Evolutionary conservation across 2,888 invertebrate species (phyloP), one percentile per base, ranked within the genome.

Genomic region (Aromia moschata): DNA sequence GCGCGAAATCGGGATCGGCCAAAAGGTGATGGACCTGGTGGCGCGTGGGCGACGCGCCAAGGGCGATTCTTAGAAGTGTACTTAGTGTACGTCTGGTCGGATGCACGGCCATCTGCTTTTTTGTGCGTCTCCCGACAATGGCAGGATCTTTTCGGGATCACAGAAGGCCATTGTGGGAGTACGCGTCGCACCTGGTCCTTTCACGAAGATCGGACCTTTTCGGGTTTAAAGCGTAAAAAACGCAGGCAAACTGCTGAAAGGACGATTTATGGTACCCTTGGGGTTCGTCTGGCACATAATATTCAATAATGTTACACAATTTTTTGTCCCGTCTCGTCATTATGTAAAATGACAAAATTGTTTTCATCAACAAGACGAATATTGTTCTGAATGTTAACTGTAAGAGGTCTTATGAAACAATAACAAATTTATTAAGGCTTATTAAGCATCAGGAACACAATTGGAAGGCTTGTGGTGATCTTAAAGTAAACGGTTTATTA

Each of bases 131-230:
- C 10, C 25, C 31, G 17, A 56, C 56, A 56, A 56, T 46, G 17
- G 49, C 40, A 17, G 53, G 20, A 63, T 58, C 67, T 66, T 69
- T 69, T 67, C 56, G 63, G 67, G 62, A 68, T 67, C 64, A 66
- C 62, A 66, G 53, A 60, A 41, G n/a, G n/a, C n/a, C 51, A 58
- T 68, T 67, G 71, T 73, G 66, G 70, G 71, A 68, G 73, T 70
- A 56, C 46, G 55, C 30, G 49, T 54, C 64, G 67, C 73, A 73
- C 70, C 73, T 73, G 73, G 73, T 40, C 59, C 56, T 61, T 51
- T 56, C 30, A 47, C 37, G 30, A 33, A 49, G 38, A 41, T 15
- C 2, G 7, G n/a, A 17, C 10, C 41, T 30, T 52, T 52, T 52
- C 15, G 25, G 11, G 2, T 11, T 15, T 12, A n/a, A 3, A 17